These are phyloP conservation scores for Sebastes melanostomus DNA, from an alignment of 2,797 vertebrate species.

Conservation along the genomic window DNA sequence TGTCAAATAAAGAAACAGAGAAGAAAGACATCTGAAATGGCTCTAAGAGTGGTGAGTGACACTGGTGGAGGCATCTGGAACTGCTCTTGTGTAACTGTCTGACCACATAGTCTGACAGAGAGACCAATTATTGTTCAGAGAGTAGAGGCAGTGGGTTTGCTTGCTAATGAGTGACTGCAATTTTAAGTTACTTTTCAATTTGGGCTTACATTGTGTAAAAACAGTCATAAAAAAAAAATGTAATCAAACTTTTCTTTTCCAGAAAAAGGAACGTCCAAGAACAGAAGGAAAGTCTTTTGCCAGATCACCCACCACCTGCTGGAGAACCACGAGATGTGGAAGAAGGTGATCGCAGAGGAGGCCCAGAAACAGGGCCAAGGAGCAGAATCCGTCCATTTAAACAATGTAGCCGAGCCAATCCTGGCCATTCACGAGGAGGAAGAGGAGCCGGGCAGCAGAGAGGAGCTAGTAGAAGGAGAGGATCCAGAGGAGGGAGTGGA, in stretches of 20 bases:
- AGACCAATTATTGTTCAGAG: neutral
- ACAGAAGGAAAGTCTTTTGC: constrained; percentile 93
- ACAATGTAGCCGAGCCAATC: constrained; percentile 88
- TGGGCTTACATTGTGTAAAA: neutral
- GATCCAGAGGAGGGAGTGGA: constrained; percentile 67
- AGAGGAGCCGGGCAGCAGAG: constrained; percentile 88
- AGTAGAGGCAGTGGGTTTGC: neutral
- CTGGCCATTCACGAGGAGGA: constrained; percentile 95
- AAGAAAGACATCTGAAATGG: neutral
- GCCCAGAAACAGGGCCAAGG: constrained; percentile 78
- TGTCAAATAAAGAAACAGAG: neutral
- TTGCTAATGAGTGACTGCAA: neutral
- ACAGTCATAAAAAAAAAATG: neutral
- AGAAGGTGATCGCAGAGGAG: constrained; percentile 93
- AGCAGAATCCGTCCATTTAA: constrained; percentile 76
- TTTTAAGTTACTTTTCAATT: neutral
- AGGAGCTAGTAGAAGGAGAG: constrained; percentile 75
- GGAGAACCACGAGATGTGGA: constrained; percentile 99
- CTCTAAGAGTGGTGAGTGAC: neutral
- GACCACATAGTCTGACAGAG: neutral
- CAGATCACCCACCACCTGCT: constrained; percentile 95
- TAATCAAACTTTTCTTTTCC: neutral
- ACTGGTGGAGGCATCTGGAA: neutral
- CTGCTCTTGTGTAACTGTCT: neutral
- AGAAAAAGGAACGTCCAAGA: constrained; percentile 82